Conservation (phyloP, 2,888 invertebrate species). For the Spodoptera littoralis region DNA sequence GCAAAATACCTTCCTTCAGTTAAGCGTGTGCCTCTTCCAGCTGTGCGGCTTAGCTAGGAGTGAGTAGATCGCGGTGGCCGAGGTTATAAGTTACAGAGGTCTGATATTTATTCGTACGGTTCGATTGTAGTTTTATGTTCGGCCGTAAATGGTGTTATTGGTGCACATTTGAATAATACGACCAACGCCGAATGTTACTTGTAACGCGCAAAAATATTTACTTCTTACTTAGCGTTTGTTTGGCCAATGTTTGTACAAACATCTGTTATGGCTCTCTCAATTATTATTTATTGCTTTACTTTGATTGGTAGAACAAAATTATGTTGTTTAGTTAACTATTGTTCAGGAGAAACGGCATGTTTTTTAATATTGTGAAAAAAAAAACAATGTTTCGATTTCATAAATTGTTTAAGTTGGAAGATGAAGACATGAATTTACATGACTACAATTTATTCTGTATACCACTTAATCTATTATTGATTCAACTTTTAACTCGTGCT, state of each 20-base stretch:
- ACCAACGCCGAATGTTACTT: constrained; percentile 74
- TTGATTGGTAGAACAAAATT: constrained; percentile 7
- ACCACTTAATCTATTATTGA: too few species aligned
- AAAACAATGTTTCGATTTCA: too few species aligned
- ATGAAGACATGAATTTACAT: too few species aligned
- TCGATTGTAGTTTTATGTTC: constrained; percentile 87
- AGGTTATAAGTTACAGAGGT: constrained; percentile 85
- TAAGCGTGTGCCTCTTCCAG: constrained; percentile 40
- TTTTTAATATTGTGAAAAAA: too few species aligned
- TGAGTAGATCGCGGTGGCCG: constrained; percentile 49
- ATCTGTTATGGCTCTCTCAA: constrained; percentile 22
- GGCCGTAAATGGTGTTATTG: constrained; percentile 87
- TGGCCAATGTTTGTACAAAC: constrained; percentile 30
- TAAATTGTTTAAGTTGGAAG: too few species aligned
- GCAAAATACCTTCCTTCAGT: too few species aligned
- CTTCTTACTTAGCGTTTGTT: constrained; percentile 60
- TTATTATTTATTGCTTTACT: constrained; percentile 10
- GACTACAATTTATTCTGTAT: too few species aligned
- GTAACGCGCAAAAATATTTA: constrained; percentile 83
- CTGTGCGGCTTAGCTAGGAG: too few species aligned
- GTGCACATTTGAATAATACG: constrained; percentile 87
- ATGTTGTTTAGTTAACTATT: background rate
- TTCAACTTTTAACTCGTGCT: too few species aligned
- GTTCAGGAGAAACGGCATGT: too few species aligned
- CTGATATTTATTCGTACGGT: constrained; percentile 86